Evolutionary conservation across 2,797 vertebrate genomes (phyloP), one percentile per base, ranked within the genome.

Genomic region (Tragelaphus eurycerus): DNA sequence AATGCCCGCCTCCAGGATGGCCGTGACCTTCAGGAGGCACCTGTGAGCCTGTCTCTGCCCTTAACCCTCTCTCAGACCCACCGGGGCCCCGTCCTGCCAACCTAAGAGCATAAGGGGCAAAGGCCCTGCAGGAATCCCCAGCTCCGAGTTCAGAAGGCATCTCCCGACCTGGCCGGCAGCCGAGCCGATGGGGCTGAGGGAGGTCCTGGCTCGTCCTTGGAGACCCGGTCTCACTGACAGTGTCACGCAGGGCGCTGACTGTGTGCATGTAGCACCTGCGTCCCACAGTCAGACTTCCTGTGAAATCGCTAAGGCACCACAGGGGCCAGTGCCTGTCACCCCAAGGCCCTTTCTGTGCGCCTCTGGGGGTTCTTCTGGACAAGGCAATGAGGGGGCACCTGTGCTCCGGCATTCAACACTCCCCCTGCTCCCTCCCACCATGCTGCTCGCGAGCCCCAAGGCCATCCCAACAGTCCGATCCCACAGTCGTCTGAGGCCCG

Each of bases 221-320:
- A 0, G 29, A 25, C 0, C 3, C 0, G 19, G 23, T 38, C 79
- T 4, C 3, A 7, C 52, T 16, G 3, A 34, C 1, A 15, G 31
- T 1, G 34, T 7, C 1, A 29, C 1, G 8, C 34, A 2, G 46
- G 46, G 11, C 0, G 4, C 25, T 3, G 12, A 60, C 13, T 0
- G 31, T 27, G 1, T 0, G 1, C 2, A 16, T 0, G 19, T 11
- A 7, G 48, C 2, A 9, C 23, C 54, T 13, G 6, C 7, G 0
- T 1, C 50, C 76, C n/a, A 11, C 16, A 34, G 23, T 1, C 59
- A 48, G 38, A 55, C 86, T 3, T 9, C 87, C 67, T 1, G 7
- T 27, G n/a, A 34, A 27, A 55, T 7, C 79, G 1, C 29, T 4
- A 17, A 1, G 0, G 0, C 23, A 6, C 4, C 17, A 1, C 2